phyloP scores from a whole-genome alignment of 1,140 invertebrate genomes.

The Phthorimaea operculella region DNA sequence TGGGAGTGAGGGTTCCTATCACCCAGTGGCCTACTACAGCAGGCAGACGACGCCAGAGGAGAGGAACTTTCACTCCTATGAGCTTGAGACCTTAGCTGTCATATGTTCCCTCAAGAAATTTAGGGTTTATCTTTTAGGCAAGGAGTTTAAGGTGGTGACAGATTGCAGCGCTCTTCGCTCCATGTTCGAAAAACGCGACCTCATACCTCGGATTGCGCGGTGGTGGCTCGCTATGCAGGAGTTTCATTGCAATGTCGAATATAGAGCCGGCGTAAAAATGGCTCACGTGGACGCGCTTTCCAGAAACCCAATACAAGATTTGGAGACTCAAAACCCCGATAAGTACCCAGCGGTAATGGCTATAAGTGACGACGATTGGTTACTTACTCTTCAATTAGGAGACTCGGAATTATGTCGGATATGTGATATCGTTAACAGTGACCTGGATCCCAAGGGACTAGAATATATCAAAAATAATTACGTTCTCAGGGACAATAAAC shows the following conservation, averaged over 20 bases:
- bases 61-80: no score
- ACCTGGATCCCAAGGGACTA: conserved; percentile 6
- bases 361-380: conserved; percentile 9
- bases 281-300: conserved; percentile 13
- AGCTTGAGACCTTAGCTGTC: no score
- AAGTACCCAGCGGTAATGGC: neutral
- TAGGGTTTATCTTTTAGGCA: no score
- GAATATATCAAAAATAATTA: conserved; percentile 11
- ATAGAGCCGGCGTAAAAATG: conserved; percentile 19
- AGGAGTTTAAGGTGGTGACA: no score
- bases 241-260: conserved; percentile 26
- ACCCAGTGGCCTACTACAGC: no score
- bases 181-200: no score
- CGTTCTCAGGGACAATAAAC: conserved; percentile 7
- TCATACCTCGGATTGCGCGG: conserved; percentile 19
- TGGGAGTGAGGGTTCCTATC: no score
- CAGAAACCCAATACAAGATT: conserved; percentile 5
- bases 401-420: conserved; percentile 8
- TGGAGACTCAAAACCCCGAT: neutral
- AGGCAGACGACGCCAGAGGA: no score
- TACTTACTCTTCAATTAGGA: conserved; percentile 9
- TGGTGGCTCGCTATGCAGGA: conserved; percentile 31
- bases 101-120: no score
- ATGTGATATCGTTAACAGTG: conserved; percentile 6
- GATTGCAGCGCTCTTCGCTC: no score